Percentiles rank a stretch among this genome's conserved stretches.
Evolutionary conservation across 37 sponge, comb jelly and placozoan species (phyloP).

Genomic region (Geodia barretti): DNA sequence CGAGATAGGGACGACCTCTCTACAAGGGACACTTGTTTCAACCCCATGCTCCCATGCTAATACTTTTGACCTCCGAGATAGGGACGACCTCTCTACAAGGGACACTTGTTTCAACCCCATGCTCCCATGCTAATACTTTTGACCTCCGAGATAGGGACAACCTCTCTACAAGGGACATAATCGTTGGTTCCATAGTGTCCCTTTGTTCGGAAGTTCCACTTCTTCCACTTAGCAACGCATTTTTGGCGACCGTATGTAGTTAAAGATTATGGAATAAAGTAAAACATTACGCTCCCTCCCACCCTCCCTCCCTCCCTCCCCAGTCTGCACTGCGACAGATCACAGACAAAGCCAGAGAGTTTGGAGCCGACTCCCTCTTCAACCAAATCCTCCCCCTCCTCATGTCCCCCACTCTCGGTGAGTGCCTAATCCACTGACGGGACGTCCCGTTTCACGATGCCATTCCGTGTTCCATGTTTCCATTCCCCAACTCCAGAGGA

Average conservation of each 20-base stretch:
- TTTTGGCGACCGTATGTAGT: neutral
- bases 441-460: neutral
- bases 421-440: slow-evolving; percentile 76
- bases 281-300: slow-evolving; percentile 15
- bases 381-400: slow-evolving; percentile 98
- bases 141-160: too few relatives aligned
- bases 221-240: neutral
- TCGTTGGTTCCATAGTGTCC: too few relatives aligned
- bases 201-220: neutral
- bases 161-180: too few relatives aligned
- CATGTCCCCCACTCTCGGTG: slow-evolving; percentile 82
- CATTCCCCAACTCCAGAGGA: slow-evolving; percentile 72
- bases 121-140: too few relatives aligned
- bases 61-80: too few relatives aligned
- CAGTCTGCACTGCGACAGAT: slow-evolving; percentile 93
- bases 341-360: slow-evolving; percentile 97
- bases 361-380: slow-evolving; percentile 96
- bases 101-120: too few relatives aligned
- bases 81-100: too few relatives aligned
- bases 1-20: too few relatives aligned
- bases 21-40: too few relatives aligned
- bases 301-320: slow-evolving; percentile 12
- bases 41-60: too few relatives aligned
- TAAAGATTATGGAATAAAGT: neutral
- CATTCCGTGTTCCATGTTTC: neutral